Base-by-base conservation (phyloP, 2,888 invertebrate species). In the Callimorpha dominula region DNA sequence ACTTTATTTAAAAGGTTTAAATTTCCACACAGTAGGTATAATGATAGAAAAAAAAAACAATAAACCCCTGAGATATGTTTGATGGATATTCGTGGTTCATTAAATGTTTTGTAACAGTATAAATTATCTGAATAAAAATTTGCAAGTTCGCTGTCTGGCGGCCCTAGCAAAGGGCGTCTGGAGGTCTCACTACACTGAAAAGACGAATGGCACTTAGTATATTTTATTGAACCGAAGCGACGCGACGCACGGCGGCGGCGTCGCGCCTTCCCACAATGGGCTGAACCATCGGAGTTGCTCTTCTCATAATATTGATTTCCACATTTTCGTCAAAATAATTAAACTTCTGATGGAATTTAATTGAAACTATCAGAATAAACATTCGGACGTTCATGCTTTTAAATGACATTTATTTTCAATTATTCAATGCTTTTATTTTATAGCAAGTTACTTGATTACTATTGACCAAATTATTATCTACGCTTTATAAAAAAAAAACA, bases 181-280 rank as follows among this genome's bases (percentile, higher is more conserved):
- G 91, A 92, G 93, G 92, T 91, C 92, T 78, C 73, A 66, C 74
- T 78, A 75, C 81, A 66, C 77, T 88, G 87, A 86, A 89, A 89
- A 91, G 89, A 91, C 89, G 86, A 90, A 91, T 89, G 89, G 86
- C 89, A 87, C 87, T 89, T 90, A 88, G 91, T 90, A 91, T 92
- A 31, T 31, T 31, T 90, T 91, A 91, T 90, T 86, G 88, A 88
- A 83, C 86, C 70, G 52, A 31, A 31, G 2, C 31, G 31, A 31
- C 31, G 31, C 31, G 31, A 31, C 31, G n/a, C 52, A 62, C 43
- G 49, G 52, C n/a, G 60, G 11, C 12, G 42, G 69, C 50, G 62
- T 12, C 62, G 40, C 40, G 14, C 17, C 62, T 62, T 31, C 69
- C n/a, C 12, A n/a, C 60, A 20, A 50, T 17, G 49, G 31, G 3